Conservation (phyloP, 2,113 vertebrate species). For the Phylloscopus whistleri region DNA sequence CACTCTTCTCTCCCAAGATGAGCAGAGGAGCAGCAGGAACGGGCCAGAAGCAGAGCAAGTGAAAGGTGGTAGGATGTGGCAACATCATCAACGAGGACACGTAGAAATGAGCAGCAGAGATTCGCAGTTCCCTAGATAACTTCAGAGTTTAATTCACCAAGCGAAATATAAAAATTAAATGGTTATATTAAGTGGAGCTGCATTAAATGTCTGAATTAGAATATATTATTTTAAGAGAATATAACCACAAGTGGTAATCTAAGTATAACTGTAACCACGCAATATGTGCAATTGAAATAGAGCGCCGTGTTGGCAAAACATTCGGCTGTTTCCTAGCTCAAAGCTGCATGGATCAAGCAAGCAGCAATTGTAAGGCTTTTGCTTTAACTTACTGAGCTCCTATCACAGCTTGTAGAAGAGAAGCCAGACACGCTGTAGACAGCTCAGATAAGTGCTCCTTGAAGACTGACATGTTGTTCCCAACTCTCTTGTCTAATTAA, state of each 20-base stretch:
- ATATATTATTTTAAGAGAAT: conserved; percentile 5
- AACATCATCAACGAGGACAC: not conserved
- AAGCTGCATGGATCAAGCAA: conserved; percentile 5
- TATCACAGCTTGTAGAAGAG: not conserved
- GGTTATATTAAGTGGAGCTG: not conserved
- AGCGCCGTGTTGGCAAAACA: conserved; percentile 46
- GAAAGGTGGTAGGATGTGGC: not conserved
- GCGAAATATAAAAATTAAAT: not conserved
- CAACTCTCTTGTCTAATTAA: not conserved
- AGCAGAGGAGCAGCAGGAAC: not conserved
- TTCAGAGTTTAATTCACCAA: not conserved
- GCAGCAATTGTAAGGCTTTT: conserved; percentile 2
- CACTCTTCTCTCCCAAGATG: not conserved
- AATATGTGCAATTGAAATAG: conserved; percentile 39
- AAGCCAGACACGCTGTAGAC: not conserved
- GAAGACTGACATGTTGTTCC: not conserved
- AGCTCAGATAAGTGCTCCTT: not conserved
- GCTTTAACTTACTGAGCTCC: not conserved
- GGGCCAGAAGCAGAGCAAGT: not conserved
- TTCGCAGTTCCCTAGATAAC: not conserved
- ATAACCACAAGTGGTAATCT: not conserved
- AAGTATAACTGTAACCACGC: conserved; percentile 30
- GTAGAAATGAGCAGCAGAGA: not conserved
- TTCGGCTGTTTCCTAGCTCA: not conserved
- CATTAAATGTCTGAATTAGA: conserved; percentile 26